These are phyloP conservation scores for Trichonephila clavata DNA, from an alignment of 1,140 invertebrate genomes.

Conservation along the genomic window DNA sequence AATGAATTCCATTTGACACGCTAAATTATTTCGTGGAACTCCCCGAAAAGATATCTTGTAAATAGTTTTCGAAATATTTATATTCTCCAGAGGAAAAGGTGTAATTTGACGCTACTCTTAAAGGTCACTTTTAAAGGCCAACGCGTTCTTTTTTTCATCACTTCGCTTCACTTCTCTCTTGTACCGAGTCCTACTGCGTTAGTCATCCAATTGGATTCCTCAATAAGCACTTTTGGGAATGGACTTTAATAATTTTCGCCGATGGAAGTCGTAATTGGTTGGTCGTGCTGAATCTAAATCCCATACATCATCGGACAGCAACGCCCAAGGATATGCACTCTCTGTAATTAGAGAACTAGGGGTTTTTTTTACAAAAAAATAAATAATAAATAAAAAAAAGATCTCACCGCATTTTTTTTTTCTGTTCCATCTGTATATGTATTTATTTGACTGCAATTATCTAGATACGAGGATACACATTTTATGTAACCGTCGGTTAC, in stretches of 20 bases:
- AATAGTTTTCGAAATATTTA: slow-evolving; percentile 26
- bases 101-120: not conserved
- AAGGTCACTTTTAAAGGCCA: slow-evolving; percentile 38
- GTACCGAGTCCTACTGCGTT: not conserved
- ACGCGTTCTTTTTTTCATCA: not conserved
- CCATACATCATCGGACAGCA: slow-evolving; percentile 55
- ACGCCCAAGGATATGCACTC: slow-evolving; percentile 55
- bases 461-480: not conserved
- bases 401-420: not conserved
- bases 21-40: not conserved
- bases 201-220: not conserved
- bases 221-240: slow-evolving; percentile 50
- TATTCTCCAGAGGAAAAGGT: not conserved
- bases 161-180: no score
- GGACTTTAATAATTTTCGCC: slow-evolving; percentile 64
- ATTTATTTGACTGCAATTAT: slow-evolving; percentile 36
- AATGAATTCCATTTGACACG: not conserved
- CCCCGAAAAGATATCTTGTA: slow-evolving; percentile 15
- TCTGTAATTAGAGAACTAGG: slow-evolving; percentile 50
- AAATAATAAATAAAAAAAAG: no score
- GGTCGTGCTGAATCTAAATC: slow-evolving; percentile 67
- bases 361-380: not conserved
- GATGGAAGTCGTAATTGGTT: slow-evolving; percentile 37
- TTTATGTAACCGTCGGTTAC: not conserved
- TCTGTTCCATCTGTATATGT: not conserved